Evolutionary conservation across 64 coral and sea anemone species (phyloP), one percentile per base, ranked within the genome.

Genomic region (Stichodactyla mertensii): DNA sequence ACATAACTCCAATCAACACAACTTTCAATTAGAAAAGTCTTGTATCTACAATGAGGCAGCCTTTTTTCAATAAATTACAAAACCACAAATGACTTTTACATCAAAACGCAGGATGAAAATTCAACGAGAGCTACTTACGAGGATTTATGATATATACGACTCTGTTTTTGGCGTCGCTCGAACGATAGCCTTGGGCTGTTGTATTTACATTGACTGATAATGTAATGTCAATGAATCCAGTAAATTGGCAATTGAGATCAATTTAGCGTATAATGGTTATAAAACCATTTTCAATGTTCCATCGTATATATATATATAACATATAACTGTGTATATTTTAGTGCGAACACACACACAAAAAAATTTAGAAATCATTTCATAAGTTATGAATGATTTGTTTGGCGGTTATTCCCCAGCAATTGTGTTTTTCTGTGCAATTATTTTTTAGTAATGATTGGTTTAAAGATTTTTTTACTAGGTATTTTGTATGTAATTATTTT

Each of bases 201-300:
- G 69, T 74, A 74, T 74, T 74, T 26, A 74, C 23, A 27, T 12
- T 27, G 22, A 27, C 4, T 11, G 69, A 31, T 74, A 74, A 74
- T 74, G 26, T 23, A 74, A 74, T 26, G 69, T 31, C 69, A 74
- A 74, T 74, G 69, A 23, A 26, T 74, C 24, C 4, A 58, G 24
- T 74, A 31, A 74, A 74, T 74, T 74, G 69, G 0, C 69, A 74
- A 74, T 74, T 74, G 69, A 74, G 69, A 74, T 74, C 69, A 74
- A 74, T 74, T 74, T 74, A 74, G 24, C 0, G 69, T 31, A 10
- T 74, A 74, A 74, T 74, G 7, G 69, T 28, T 27, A 74, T 74
- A 74, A 74, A 74, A 74, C 36, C 23, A 74, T 74, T 13, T 26
- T 27, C 26, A 74, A 11, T 74, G 6, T 13, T 16, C n/a, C 0